Evolutionary conservation across 2,888 invertebrate species (phyloP).

Genomic region (Nemoura dubitans): DNA sequence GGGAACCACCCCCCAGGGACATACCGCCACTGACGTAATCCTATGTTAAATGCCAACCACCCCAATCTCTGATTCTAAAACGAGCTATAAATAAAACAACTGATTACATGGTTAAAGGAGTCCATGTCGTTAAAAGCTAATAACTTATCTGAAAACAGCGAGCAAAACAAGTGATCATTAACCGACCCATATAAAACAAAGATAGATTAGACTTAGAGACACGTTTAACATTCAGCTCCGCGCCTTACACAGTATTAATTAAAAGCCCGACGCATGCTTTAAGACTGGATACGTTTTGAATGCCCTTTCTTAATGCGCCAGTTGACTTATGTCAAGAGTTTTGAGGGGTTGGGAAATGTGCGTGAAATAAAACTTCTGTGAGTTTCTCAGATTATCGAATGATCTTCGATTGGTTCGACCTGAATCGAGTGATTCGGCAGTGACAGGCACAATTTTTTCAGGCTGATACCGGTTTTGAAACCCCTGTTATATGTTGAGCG

Average conservation of each 20-base stretch:
- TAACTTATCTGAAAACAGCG: conserved; percentile 28
- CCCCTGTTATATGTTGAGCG: too few species aligned
- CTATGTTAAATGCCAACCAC: neutral
- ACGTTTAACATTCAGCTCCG: neutral
- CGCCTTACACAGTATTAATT: neutral
- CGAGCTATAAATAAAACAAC: conserved; percentile 38
- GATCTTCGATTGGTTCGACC: too few species aligned
- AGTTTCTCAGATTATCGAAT: neutral
- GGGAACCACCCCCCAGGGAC: too few species aligned
- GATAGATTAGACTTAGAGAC: neutral
- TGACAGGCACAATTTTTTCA: too few species aligned
- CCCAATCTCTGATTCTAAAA: neutral
- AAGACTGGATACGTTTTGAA: neutral
- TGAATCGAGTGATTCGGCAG: too few species aligned
- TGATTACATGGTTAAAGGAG: conserved; percentile 37
- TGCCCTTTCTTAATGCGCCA: neutral
- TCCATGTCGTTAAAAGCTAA: conserved; percentile 38
- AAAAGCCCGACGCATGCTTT: neutral
- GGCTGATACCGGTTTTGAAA: too few species aligned
- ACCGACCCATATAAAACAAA: neutral
- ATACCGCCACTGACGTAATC: neutral
- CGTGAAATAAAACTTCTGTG: too few species aligned
- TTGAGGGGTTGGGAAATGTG: too few species aligned
- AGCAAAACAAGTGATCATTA: conserved; percentile 40
- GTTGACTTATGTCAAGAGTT: too few species aligned